Base-by-base conservation (phyloP, 2,113 vertebrate genomes). In the Silurus meridionalis region DNA sequence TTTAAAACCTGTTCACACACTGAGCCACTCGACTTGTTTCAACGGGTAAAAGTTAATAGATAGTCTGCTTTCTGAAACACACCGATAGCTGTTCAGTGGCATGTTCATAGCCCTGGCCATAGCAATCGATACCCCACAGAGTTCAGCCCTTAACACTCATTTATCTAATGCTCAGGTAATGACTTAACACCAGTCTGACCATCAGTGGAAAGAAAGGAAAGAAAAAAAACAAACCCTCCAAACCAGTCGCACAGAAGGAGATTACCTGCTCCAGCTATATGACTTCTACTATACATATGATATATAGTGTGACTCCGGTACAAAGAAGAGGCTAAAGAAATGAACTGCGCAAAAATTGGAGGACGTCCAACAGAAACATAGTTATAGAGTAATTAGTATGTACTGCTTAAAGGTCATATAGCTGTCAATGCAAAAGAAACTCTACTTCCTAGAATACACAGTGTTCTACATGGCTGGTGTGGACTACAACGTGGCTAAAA, bases 121-220 rank as follows among this genome's bases (percentile, higher is more conserved):
- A 64, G 80, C 75, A 52, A 85, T 89, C 85, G 53, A 89, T 82
- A 79, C 17, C 57, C 8, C 63, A 57, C 64, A 58, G 75, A 74
- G 69, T 63, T 46, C 23, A 23, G 23, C 50, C 46, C 60, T 1
- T 11, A 82, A 81, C 25, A 19, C 63, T 85, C 88, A 87, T 87
- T 87, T 58, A 67, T 89, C 85, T 82, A 74, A 82, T 66, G 46
- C 85, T 82, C 61, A 63, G 61, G 85, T 89, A 87, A 89, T 87
- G 83, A 89, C 88, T 80, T 82, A 84, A 89, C 85, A 82, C 82
- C 60, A 52, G 72, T 48, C 81, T 60, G 77, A 23, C 21, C 25
- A 11, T 86, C 25, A n/a, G 74, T 5, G 37, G 63, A 84, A 78
- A 81, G 66, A 60, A 5, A 48, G 75, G 50, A 53, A 85, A 72